Conservation (phyloP, 2,113 vertebrate genomes). For the Ctenodactylus gundi region DNA sequence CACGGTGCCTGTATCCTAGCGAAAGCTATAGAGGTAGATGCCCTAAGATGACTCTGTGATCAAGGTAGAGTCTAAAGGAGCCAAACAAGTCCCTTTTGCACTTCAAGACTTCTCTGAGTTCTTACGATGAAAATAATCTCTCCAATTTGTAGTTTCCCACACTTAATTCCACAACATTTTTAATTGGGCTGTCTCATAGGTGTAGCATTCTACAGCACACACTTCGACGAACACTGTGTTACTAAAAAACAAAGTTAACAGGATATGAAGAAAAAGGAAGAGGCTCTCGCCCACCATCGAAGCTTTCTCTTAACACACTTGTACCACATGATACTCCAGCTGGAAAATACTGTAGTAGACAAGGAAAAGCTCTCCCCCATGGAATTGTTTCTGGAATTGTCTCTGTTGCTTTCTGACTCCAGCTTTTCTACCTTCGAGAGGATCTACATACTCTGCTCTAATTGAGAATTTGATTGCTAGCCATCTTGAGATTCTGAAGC, state of each 20-base stretch:
- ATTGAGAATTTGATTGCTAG: conserved; percentile 46
- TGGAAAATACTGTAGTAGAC: neutral
- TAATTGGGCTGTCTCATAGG: neutral
- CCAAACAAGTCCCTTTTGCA: neutral
- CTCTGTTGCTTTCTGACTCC: conserved; percentile 41
- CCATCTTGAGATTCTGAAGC: neutral
- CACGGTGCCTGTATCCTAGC: neutral
- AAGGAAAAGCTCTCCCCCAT: neutral
- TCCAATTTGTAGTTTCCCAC: neutral
- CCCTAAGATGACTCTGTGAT: neutral
- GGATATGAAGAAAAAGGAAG: neutral
- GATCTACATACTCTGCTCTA: conserved; percentile 4
- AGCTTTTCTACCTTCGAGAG: neutral
- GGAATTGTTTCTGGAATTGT: neutral
- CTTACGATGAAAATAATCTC: neutral
- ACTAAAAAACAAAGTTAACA: conserved; percentile 14
- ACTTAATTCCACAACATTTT: neutral
- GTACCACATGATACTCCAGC: neutral
- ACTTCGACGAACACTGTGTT: neutral
- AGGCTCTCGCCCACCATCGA: neutral
- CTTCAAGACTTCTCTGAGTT: neutral
- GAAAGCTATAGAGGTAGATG: neutral
- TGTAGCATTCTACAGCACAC: neutral
- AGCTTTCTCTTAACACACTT: neutral
- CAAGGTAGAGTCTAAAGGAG: no score